Base-by-base conservation (phyloP, 2,797 vertebrate species). In the Microctenopoma lineatum region DNA sequence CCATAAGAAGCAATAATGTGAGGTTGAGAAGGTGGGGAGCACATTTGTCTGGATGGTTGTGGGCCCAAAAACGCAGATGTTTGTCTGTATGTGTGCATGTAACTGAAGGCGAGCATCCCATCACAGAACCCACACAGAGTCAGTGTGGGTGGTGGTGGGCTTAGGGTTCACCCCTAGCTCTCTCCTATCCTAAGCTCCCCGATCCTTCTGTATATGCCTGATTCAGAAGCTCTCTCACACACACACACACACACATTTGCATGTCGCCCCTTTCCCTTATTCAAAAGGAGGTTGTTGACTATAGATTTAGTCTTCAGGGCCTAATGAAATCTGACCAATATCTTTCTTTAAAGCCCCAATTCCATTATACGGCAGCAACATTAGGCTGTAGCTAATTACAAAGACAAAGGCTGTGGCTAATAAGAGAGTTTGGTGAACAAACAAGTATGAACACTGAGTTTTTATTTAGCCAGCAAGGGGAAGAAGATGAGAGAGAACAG, bases 331-430 rank as follows among this genome's bases (percentile, higher is more conserved):
- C 66, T 67, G 54, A 81, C 68, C 74, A 61, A 61, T 70, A 70
- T 61, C 66, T 75, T 73, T 74, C 67, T 70, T 79, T 50, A 79
- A 82, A 45, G 69, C 29, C 69, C 65, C 59, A 26, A 62, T 50
- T 65, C 70, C 58, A 57, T 68, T 25, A 72, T 69, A 59, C 63
- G 58, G 38, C 73, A 59, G 72, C 56, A n/a, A 70, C 65, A 75
- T 78, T 73, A 72, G 82, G 77, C 61, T 53, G 70, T 71, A 65
- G 70, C 78, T 89, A 86, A 92, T 90, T 87, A 87, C 64, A 85
- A 80, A 77, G 87, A 71, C 81, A 84, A 72, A 77, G 63, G 63
- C 82, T 36, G 12, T 11, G 16, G 78, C 70, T 85, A 83, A 89
- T 87, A 79, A 85, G 69, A 38, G 63, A 66, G 73, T 54, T 63